phyloP scores from a whole-genome alignment of 2,113 vertebrate species.

The Bettongia penicillata region DNA sequence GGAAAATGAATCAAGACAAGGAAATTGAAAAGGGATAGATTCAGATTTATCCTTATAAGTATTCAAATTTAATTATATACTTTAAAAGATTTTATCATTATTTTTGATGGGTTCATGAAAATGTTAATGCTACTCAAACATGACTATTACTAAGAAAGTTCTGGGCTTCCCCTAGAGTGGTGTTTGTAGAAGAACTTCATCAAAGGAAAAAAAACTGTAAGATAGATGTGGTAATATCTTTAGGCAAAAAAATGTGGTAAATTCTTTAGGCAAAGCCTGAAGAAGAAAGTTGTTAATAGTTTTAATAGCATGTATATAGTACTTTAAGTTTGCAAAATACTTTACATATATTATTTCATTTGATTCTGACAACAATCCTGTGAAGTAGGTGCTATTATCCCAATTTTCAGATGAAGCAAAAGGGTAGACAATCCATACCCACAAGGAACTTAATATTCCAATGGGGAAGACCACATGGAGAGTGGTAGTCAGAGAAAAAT shows the following conservation, averaged over 20 bases:
- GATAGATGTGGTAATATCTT: neutral
- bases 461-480: no score
- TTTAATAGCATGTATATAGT: no score
- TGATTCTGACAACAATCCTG: no score
- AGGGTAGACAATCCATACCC: no score
- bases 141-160: slow-evolving; percentile 25
- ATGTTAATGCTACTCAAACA: slow-evolving; percentile 48
- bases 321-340: no score
- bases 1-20: slow-evolving; percentile 51
- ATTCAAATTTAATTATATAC: neutral
- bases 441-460: no score
- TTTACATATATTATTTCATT: no score
- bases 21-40: slow-evolving; percentile 38
- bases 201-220: neutral
- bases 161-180: neutral
- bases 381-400: no score
- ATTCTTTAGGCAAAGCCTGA: neutral
- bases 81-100: neutral
- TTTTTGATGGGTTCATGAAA: neutral
- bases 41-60: slow-evolving; percentile 28
- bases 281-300: neutral
- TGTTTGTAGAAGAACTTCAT: neutral
- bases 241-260: no score
- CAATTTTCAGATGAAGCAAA: no score
- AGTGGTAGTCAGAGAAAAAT: no score